Percentiles rank a stretch among this genome's conserved stretches.
Evolutionary conservation across 2,888 invertebrate species (phyloP).

Genomic region (Morinoia aosen): DNA sequence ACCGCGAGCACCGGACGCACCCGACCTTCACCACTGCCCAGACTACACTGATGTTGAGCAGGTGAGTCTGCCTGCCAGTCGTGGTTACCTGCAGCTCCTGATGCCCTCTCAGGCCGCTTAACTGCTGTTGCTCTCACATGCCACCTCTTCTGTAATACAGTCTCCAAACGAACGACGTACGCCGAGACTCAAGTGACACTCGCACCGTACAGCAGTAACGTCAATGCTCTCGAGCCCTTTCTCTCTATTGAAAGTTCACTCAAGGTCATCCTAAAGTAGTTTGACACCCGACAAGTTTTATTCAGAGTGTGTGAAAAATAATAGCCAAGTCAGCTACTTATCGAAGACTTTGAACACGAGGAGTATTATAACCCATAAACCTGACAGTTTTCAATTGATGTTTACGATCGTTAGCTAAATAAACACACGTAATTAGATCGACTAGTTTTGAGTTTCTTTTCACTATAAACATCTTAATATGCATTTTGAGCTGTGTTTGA

Average conservation of each 20-base stretch:
- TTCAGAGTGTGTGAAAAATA: background rate
- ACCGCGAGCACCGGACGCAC: background rate
- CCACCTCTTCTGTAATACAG: background rate
- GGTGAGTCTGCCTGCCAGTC: conserved; percentile 31
- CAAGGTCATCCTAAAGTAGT: background rate
- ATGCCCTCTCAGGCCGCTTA: conserved; percentile 22
- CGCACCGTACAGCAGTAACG: background rate
- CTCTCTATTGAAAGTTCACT: background rate
- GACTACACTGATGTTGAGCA: conserved; percentile 12
- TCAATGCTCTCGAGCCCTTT: background rate
- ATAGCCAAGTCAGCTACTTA: no score
- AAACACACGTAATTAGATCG: no score
- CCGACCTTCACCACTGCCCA: background rate
- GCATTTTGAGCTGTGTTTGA: no score
- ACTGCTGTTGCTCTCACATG: conserved; percentile 29
- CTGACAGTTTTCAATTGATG: no score
- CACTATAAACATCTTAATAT: no score
- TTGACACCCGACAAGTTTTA: background rate
- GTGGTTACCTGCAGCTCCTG: conserved; percentile 25
- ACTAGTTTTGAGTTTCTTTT: no score
- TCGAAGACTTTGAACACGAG: no score
- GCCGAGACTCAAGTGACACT: background rate
- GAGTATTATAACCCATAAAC: no score
- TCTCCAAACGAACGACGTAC: background rate
- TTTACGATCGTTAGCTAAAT: no score